Evolutionary conservation across 2,113 vertebrate genomes (phyloP), one percentile per base, ranked within the genome.

Genomic region (Oncorhynchus kisutch): DNA sequence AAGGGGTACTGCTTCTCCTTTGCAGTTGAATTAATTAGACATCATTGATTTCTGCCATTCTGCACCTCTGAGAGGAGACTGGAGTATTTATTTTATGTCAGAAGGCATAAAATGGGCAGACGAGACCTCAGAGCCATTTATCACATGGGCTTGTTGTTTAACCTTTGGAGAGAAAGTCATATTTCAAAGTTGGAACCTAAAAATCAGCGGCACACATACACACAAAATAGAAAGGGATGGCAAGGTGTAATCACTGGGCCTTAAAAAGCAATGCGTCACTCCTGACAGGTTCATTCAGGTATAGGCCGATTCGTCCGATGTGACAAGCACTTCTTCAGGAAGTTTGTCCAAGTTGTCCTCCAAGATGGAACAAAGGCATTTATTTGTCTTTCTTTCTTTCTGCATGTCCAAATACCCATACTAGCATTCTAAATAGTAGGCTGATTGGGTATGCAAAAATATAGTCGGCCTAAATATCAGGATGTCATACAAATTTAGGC

Each of bases 221-320:
- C 24, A 83, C 64, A 80, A 54, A 87, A 77, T 82, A 78, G 45
- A 67, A 70, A 76, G 31, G 86, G 85, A 82, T 79, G 83, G 84
- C 72, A 85, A 67, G 79, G 85, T 88, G 85, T 89, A 92, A 92
- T 90, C 87, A 78, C 74, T 91, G 88, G 86, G 89, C 88, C 90
- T 84, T 88, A 91, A 90, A 90, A 89, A 89, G 90, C 88, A 91
- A 91, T 88, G 90, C 87, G 87, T 93, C 89, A 88, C 78, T 83
- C 72, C 81, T 93, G 91, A 92, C 92, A 91, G 89, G 88, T 90
- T 89, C 88, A 90, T 86, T 92, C 91, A 93, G 91, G 90, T 91
- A 89, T 91, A 89, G 87, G 88, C 89, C 70, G 62, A 62, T 86
- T 85, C 81, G 78, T 71, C 31, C 22, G 70, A 57, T 73, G 66